Base-by-base conservation (phyloP, 2,888 invertebrate genomes). In the Xiphydria camelus region DNA sequence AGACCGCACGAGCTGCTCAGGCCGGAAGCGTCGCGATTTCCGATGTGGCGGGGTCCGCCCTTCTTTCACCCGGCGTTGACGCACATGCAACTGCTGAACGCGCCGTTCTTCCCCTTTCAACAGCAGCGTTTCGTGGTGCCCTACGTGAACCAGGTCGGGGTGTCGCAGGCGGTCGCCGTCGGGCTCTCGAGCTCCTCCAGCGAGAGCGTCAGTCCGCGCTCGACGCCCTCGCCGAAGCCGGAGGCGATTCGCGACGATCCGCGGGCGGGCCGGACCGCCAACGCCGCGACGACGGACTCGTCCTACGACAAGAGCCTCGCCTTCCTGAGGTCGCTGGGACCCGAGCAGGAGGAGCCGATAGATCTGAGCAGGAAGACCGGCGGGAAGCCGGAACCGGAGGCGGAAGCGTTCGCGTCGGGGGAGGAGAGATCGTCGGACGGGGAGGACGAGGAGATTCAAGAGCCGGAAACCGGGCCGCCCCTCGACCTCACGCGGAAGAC, bases 301-400 rank as follows among this genome's bases (percentile, higher is more conserved):
- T 41, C 45, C 7, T 55, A 58, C 38, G 68, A 69, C 45, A 66
- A 73, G 49, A 71, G 72, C 25, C 31, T 75, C 10, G 75, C 71
- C 19, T 69, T 70, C 33, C 55, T 76, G 9, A 62, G 69, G 31
- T 69, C 73, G 0, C 55, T 76, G 6, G 75, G 75, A 3, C 79
- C 79, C 0, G 75, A 80, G 4, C 89, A 89, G 68, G 88, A 89
- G 52, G 85, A 86, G 64, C 91, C 91, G 2, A 90, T 91, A 75
- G 91, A 91, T 67, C 76, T 91, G 53, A 89, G 89, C 40, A 86
- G 88, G 76, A 88, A 85, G 65, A 82, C 84, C 1, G 17, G 25
- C 4, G 38, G 32, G 3, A 49, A 34, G 2, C 36, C 36, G 4
- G 38, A 38, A 10, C 36, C 38, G 14, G 48, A 40, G 14, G 23